Evolutionary conservation across 1,140 invertebrate species (phyloP).

Genomic region (Meteorus sp.): DNA sequence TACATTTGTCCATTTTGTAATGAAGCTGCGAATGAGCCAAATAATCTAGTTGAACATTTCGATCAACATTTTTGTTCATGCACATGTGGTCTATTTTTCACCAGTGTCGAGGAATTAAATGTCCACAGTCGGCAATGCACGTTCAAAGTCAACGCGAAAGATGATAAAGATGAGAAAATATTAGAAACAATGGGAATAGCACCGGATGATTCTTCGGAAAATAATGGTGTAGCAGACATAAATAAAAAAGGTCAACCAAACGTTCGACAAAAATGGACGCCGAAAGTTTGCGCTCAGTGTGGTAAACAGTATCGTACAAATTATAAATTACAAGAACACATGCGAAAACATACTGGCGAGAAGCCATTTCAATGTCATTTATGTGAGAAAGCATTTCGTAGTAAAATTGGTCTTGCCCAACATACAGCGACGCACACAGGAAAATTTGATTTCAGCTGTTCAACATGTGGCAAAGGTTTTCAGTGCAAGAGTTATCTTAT

Average conservation of each 20-base stretch:
- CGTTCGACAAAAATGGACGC: slow-evolving; percentile 52
- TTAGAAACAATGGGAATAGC: too few relatives aligned
- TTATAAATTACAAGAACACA: slow-evolving; percentile 76
- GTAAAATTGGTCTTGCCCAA: slow-evolving; percentile 69
- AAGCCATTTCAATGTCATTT: slow-evolving; percentile 77
- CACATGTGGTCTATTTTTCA: slow-evolving; percentile 55
- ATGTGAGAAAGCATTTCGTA: slow-evolving; percentile 74
- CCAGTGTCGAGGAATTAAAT: slow-evolving; percentile 53
- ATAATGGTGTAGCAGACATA: slow-evolving; percentile 30
- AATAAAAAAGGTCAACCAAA: slow-evolving; percentile 35
- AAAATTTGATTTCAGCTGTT: slow-evolving; percentile 68
- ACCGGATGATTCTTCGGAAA: too few relatives aligned
- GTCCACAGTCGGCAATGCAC: slow-evolving; percentile 53
- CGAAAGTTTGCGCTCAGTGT: slow-evolving; percentile 62
- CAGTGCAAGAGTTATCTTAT: slow-evolving; percentile 72
- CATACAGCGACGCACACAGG: slow-evolving; percentile 70
- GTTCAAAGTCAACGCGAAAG: slow-evolving; percentile 34
- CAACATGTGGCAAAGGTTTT: slow-evolving; percentile 72
- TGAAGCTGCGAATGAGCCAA: slow-evolving; percentile 56
- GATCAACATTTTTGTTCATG: slow-evolving; percentile 60
- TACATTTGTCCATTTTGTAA: slow-evolving; percentile 62
- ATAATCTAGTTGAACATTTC: slow-evolving; percentile 56
- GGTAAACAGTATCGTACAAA: slow-evolving; percentile 65
- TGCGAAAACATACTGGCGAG: slow-evolving; percentile 79
- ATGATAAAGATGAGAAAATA: slow-evolving; percentile 26